These are phyloP conservation scores for Pollenia amentaria DNA, from an alignment of 2,888 invertebrate genomes.

Conservation along the genomic window DNA sequence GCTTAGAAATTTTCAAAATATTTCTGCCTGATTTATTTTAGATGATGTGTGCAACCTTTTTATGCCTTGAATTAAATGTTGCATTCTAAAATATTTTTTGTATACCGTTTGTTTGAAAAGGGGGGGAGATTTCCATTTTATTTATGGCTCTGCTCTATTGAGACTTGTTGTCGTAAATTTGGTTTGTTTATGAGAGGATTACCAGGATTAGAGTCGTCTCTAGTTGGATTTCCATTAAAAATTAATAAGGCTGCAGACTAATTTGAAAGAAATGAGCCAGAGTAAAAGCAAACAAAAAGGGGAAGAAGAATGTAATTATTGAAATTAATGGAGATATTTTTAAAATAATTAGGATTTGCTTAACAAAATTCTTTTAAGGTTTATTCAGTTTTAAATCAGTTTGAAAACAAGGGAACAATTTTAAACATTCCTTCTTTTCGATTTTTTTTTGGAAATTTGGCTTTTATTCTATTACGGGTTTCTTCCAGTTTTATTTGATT, in stretches of 20 bases:
- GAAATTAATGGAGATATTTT: too few relatives aligned
- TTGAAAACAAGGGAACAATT: too few relatives aligned
- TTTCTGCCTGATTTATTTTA: conserved; percentile 69
- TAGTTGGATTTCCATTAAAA: conserved; percentile 78
- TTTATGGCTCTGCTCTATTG: conserved; percentile 16
- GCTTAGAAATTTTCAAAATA: conserved; percentile 28
- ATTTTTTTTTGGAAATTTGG: too few relatives aligned
- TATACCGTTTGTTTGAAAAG: background rate
- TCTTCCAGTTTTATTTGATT: too few relatives aligned
- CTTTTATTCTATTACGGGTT: too few relatives aligned
- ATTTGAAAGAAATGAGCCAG: conserved; percentile 60
- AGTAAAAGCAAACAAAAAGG: background rate
- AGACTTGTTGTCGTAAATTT: conserved; percentile 6
- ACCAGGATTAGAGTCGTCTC: conserved; percentile 75
- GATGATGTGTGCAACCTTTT: conserved; percentile 58
- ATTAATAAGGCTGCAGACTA: conserved; percentile 80
- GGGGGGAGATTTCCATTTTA: conserved; percentile 22
- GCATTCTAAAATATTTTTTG: background rate
- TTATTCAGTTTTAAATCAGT: too few relatives aligned
- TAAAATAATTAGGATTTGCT: too few relatives aligned
- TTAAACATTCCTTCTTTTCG: too few relatives aligned
- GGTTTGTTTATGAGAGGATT: conserved; percentile 82
- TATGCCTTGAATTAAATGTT: conserved; percentile 23
- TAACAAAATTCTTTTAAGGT: too few relatives aligned
- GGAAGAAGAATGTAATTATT: background rate